phyloP scores from a whole-genome alignment of 2,797 vertebrate species.

The Pangasius macronema region DNA sequence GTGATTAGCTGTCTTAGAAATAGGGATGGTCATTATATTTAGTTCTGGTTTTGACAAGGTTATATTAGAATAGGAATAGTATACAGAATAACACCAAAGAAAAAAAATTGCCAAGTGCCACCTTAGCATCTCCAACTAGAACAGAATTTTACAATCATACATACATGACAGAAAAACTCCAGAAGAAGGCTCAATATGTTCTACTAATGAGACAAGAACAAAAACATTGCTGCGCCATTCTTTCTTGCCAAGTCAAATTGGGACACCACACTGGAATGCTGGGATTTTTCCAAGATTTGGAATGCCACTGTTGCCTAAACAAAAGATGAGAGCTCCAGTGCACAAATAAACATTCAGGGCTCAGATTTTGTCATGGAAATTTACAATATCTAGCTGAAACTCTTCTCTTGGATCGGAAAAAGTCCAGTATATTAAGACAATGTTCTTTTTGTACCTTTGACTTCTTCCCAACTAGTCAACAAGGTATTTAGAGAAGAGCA shows the following conservation, averaged over 20 bases:
- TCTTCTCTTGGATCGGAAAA: conserved; percentile 50
- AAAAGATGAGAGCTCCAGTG: not conserved
- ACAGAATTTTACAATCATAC: no score
- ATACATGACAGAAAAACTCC: not conserved
- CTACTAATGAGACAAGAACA: not conserved
- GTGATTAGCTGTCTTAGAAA: not conserved
- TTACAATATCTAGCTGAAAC: conserved; percentile 14
- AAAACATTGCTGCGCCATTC: not conserved
- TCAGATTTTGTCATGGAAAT: conserved; percentile 58
- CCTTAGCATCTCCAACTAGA: not conserved
- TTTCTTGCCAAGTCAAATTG: not conserved
- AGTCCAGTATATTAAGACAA: not conserved
- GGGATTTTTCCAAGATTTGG: conserved; percentile 46
- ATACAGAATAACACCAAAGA: not conserved
- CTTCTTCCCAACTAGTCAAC: conserved; percentile 33
- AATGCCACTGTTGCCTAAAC: conserved; percentile 42
- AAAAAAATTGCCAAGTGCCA: not conserved
- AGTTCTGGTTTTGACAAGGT: not conserved
- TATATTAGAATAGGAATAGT: not conserved
- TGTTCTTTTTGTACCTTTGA: conserved; percentile 27
- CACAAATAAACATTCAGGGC: not conserved
- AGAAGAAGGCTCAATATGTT: not conserved
- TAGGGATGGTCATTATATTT: not conserved
- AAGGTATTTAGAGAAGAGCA: not conserved
- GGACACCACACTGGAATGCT: conserved; percentile 26